Base-by-base conservation (phyloP, 2,797 vertebrate genomes). In the Spinus olivaceus region DNA sequence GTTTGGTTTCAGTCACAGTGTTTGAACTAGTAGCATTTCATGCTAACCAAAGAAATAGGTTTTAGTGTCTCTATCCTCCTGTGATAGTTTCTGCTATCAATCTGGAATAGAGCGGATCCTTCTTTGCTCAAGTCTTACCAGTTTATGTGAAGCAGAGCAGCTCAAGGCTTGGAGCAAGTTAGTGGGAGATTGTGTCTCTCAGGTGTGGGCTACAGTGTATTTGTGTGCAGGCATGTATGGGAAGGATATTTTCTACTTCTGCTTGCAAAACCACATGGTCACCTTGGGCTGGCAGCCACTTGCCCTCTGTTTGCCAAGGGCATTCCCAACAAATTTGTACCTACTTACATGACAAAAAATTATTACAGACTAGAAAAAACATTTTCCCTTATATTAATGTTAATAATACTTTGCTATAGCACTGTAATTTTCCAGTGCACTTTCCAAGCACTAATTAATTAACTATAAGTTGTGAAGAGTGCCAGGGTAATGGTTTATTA, bases 391-490 rank as follows among this genome's bases (percentile, higher is more conserved):
- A 27, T 81, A 56, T 84, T 88, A 70, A 56, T 7, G 4, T 79
- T 92, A 92, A 64, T 92, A 88, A 80, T 86, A 44, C 9, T 71
- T 90, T 49, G 7, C 39, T 72, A 15, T 74, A 80, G 61, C 69
- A 72, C 30, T 81, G 86, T 66, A 60, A 77, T 94, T 94, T 91
- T 94, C 60, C 56, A 53, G 39, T 81, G 60, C 44, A 47, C 41
- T 96, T 91, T 79, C 41, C 63, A 86, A 86, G 86, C 24, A 51
- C 33, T 84, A 66, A 92, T 81, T 70, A 92, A 71, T 95, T 93
- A 95, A 71, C 71, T 37, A 82, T 80, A 46, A 69, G n/a, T 85
- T 74, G 53, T 86, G 64, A 66, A 88, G 66, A 91, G 39, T 84
- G 51, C n/a, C 83, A 54, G 12, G 42, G 30, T 67, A 72, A 64